These are phyloP conservation scores for Callinectes sapidus DNA, from an alignment of 2,888 invertebrate species.

Conservation along the genomic window DNA sequence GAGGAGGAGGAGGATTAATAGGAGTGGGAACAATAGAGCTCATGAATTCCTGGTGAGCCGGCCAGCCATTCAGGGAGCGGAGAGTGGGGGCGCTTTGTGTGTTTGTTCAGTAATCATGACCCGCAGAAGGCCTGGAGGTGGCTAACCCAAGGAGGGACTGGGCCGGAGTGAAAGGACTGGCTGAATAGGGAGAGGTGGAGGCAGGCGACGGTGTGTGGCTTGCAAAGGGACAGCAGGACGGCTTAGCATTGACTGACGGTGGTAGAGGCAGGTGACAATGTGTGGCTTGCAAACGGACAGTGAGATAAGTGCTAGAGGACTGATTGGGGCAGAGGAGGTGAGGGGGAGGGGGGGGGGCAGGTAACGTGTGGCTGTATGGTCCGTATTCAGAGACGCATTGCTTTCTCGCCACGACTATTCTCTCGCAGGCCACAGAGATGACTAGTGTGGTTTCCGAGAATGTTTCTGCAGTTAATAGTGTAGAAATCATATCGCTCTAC, in stretches of 20 bases:
- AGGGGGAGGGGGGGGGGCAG: not conserved
- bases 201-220: not conserved
- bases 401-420: no score
- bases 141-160: not conserved
- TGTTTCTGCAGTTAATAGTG: no score
- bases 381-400: no score
- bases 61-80: not conserved
- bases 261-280: not conserved
- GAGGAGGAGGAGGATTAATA: not conserved
- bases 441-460: no score
- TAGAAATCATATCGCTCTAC: no score
- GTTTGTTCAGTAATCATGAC: constrained; percentile 12
- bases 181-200: not conserved
- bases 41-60: not conserved
- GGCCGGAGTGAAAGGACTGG: not conserved
- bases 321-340: not conserved
- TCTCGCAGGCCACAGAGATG: no score
- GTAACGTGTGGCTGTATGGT: no score
- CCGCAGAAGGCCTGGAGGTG: not conserved
- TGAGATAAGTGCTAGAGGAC: not conserved
- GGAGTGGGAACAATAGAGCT: constrained; percentile 10
- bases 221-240: not conserved
- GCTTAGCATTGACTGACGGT: not conserved
- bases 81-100: constrained; percentile 11
- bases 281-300: not conserved